Base-by-base conservation (phyloP, 2,113 vertebrate genomes). In the Cryptotis parvus region DNA sequence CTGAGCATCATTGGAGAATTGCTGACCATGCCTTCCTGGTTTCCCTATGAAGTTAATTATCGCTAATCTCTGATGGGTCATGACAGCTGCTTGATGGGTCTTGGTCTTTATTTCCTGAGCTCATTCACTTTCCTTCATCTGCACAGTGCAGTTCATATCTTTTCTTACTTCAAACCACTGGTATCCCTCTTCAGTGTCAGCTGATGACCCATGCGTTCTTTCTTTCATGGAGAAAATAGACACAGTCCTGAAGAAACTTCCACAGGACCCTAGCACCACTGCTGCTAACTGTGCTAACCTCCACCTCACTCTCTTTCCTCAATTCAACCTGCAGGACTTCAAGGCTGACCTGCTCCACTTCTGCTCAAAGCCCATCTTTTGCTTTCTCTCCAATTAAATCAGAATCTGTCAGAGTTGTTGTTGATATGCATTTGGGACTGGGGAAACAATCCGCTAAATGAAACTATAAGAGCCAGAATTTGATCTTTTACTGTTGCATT, bases 31-130 rank as follows among this genome's bases (percentile, higher is more conserved):
- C 63, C 72, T 77, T 43, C 73, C n/a, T 87, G 86, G 52, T 63
- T 90, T 94, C 22, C 16, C 73, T 86, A 89, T 72, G 78, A 93
- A 75, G 43, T 52, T 29, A 80, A 66, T 45, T n/a, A 22, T 87
- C 45, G 58, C 66, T 82, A 35, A 83, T 79, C 26, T 74, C 58
- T 65, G 41, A 35, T 55, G 49, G 49, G 29, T 37, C 65, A 20
- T 29, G 70, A 72, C 61, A 72, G 61, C 18, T 92, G 16, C 29
- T 92, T 65, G 82, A 49, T 49, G 45, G 45, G 45, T 49, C 45
- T 49, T 49, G 45, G 45, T 49, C 45, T 49, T 49, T 49, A 49
- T 49, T 22, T 52, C 37, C 22, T 18, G 1, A 49, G 45, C 76
- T 35, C 61, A 41, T 39, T 39, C 31, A 26, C 14, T 83, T 83